Conservation (phyloP, 1,140 invertebrate genomes). For the Varroa destructor region DNA sequence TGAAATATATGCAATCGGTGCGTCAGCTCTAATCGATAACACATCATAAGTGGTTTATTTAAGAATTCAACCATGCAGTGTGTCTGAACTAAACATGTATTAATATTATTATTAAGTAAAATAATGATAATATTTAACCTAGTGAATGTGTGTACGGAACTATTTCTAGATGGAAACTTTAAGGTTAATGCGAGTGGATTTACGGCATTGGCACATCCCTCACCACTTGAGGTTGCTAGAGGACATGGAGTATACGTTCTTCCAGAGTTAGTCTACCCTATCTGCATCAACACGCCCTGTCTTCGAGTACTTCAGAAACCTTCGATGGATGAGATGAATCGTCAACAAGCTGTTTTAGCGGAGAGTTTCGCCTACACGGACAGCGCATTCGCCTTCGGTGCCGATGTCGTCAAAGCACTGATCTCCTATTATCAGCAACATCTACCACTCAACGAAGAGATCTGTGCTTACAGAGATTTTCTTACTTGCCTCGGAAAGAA, state of each 20-base stretch:
- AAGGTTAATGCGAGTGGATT: constrained; percentile 38
- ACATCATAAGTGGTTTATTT: too few species aligned
- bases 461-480: constrained; percentile 46
- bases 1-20: constrained; percentile 39
- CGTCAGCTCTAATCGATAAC: background rate
- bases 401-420: constrained; percentile 39
- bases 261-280: constrained; percentile 30
- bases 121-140: too few species aligned
- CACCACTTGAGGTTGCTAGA: constrained; percentile 40
- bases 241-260: constrained; percentile 45
- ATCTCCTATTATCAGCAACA: constrained; percentile 38
- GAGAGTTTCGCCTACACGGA: constrained; percentile 42
- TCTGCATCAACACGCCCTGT: constrained; percentile 35
- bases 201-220: constrained; percentile 43
- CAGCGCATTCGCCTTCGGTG: constrained; percentile 43
- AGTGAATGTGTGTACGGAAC: too few species aligned
- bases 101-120: too few species aligned
- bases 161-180: constrained; percentile 36
- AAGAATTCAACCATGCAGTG: too few species aligned
- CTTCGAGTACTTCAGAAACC: constrained; percentile 44
- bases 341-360: constrained; percentile 39
- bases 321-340: constrained; percentile 38
- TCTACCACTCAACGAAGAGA: constrained; percentile 40
- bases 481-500: constrained; percentile 41
- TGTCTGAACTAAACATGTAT: too few species aligned